Conservation (phyloP, 2,888 invertebrate species). For the Chirona hameri region DNA sequence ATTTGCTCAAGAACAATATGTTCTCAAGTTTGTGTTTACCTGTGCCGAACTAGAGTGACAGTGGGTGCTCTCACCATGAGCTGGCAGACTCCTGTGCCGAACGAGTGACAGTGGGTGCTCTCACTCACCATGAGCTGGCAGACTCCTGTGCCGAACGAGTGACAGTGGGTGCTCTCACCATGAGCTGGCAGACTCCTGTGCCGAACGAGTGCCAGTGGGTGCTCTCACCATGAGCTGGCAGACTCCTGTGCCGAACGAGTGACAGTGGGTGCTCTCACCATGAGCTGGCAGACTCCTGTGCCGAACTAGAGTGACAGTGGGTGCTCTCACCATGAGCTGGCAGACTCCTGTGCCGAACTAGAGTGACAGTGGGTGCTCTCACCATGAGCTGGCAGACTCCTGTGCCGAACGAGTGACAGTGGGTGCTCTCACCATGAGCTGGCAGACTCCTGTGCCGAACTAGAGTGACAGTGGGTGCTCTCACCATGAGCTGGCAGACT, state of each 20-base stretch:
- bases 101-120: no score
- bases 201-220: not conserved
- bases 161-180: not conserved
- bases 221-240: no score
- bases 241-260: no score
- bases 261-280: not conserved
- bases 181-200: not conserved
- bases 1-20: no score
- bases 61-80: not conserved
- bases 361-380: not conserved
- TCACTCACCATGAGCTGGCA: slow-evolving; percentile 3
- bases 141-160: not conserved
- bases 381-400: not conserved
- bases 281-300: not conserved
- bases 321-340: not conserved
- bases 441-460: not conserved
- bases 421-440: not conserved
- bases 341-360: not conserved
- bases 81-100: not conserved
- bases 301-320: not conserved
- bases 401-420: not conserved
- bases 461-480: not conserved
- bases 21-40: no score
- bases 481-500: not conserved
- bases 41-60: no score